Percentiles rank a stretch among this genome's conserved stretches.
phyloP scores from a whole-genome alignment of 1,140 invertebrate genomes.

The Drosophila tropicalis region DNA sequence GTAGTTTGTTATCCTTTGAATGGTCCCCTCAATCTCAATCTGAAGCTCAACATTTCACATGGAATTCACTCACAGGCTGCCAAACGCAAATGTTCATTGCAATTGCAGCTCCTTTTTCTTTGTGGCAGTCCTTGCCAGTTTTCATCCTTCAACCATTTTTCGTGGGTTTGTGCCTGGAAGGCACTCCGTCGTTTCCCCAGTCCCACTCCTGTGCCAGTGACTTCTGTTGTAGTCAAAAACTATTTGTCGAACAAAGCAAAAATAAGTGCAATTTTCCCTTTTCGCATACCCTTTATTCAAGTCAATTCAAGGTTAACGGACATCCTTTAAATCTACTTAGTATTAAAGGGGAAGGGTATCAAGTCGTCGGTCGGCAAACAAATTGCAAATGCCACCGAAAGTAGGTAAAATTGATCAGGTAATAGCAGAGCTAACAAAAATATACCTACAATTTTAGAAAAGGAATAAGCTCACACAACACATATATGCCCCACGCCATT shows the following conservation, averaged over 20 bases:
- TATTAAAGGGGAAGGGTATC: too few species aligned
- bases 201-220: neutral
- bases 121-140: neutral
- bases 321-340: too few species aligned
- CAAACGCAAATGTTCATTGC: neutral
- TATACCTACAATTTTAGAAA: neutral
- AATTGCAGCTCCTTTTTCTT: too few species aligned
- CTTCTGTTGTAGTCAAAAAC: conserved; percentile 2
- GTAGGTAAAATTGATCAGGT: neutral
- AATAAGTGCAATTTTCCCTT: too few species aligned
- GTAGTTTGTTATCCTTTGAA: conserved; percentile 14
- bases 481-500: neutral
- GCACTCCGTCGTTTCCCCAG: neutral
- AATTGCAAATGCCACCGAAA: too few species aligned
- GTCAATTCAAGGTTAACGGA: too few species aligned
- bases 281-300: too few species aligned
- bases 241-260: conserved; percentile 5
- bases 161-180: neutral
- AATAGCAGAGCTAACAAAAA: neutral
- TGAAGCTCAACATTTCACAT: neutral
- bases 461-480: neutral
- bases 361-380: too few species aligned
- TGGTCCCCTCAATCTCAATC: neutral
- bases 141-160: neutral
- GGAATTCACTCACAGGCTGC: neutral